These are phyloP conservation scores for Geothlypis trichas DNA, from an alignment of 2,113 vertebrate genomes.

Conservation along the genomic window DNA sequence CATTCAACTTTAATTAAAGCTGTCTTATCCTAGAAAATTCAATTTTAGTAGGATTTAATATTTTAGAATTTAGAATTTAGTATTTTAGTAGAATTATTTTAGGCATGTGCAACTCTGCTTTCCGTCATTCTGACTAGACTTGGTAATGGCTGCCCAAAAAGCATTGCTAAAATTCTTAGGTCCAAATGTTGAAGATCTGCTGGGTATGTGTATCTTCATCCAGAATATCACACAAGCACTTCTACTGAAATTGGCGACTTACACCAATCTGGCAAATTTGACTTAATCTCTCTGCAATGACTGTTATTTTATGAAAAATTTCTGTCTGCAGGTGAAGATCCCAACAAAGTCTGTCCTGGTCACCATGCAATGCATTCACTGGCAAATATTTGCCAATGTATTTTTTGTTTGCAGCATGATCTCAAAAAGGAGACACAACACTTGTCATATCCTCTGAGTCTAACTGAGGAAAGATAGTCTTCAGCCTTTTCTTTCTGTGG, in stretches of 20 bases:
- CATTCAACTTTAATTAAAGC: neutral
- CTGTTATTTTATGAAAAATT: accelerated
- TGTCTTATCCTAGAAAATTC: neutral
- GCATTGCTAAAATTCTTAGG: neutral
- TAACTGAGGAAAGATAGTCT: neutral
- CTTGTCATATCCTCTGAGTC: neutral
- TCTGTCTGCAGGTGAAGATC: neutral
- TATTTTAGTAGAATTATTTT: too few relatives aligned
- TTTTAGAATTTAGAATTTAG: too few relatives aligned
- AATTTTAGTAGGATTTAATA: neutral
- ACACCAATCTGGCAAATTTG: accelerated
- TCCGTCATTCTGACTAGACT: neutral
- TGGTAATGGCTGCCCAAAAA: neutral
- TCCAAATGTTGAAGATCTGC: neutral
- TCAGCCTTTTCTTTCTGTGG: neutral
- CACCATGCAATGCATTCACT: neutral
- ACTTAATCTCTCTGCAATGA: neutral
- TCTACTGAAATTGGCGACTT: neutral
- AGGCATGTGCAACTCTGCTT: neutral
- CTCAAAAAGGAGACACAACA: neutral
- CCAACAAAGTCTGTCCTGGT: neutral
- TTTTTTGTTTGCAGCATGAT: neutral
- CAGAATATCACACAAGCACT: neutral
- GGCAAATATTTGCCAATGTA: accelerated
- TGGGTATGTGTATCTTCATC: neutral